A percentile compares a stretch with the other conserved stretches of the same genome.
These are phyloP conservation scores for Steinernema khuongi DNA, from an alignment of 1,140 invertebrate genomes.

Conservation along the genomic window DNA sequence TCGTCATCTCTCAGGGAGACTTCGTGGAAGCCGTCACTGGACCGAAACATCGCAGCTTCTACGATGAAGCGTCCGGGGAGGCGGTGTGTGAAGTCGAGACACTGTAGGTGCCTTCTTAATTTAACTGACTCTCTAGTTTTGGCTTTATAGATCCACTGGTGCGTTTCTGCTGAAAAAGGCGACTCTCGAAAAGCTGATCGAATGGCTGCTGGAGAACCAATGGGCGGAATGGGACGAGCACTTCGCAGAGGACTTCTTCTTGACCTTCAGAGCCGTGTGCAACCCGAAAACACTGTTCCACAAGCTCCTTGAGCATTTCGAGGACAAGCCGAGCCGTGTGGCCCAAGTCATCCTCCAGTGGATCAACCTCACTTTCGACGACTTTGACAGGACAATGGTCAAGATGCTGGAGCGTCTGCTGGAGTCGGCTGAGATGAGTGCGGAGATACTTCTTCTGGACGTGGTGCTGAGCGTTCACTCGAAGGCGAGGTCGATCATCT, in stretches of 20 bases:
- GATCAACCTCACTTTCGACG: slow-evolving; percentile 99
- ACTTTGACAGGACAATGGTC: slow-evolving; percentile 69
- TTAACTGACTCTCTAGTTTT: slow-evolving; percentile 3
- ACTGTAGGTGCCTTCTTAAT: slow-evolving; percentile 62
- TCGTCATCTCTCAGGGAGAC: slow-evolving; percentile 79
- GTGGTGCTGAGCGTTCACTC: slow-evolving; percentile 95
- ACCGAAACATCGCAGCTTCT: slow-evolving; percentile 75
- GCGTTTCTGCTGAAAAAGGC: slow-evolving; percentile 65
- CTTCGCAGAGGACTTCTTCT: slow-evolving; percentile 93
- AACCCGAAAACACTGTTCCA: slow-evolving; percentile 76
- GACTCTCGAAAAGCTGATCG: slow-evolving; percentile 80
- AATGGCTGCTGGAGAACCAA: slow-evolving; percentile 87
- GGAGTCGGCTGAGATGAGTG: slow-evolving; percentile 77
- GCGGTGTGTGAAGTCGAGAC: slow-evolving; percentile 68
- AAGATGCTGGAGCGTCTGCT: slow-evolving; percentile 60
- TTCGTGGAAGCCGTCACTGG: background rate
- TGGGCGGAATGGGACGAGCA: slow-evolving; percentile 78
- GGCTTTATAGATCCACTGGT: slow-evolving; percentile 46
- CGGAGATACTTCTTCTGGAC: slow-evolving; percentile 74
- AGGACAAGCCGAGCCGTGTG: slow-evolving; percentile 68
- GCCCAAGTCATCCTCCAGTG: slow-evolving; percentile 87
- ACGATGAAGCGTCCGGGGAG: slow-evolving; percentile 79
- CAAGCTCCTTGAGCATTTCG: slow-evolving; percentile 78
- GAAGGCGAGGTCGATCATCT: slow-evolving; percentile 76
- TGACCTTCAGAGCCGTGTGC: slow-evolving; percentile 94